These are phyloP conservation scores for Tragelaphus oryx DNA, from an alignment of 2,797 vertebrate species.

Conservation along the genomic window DNA sequence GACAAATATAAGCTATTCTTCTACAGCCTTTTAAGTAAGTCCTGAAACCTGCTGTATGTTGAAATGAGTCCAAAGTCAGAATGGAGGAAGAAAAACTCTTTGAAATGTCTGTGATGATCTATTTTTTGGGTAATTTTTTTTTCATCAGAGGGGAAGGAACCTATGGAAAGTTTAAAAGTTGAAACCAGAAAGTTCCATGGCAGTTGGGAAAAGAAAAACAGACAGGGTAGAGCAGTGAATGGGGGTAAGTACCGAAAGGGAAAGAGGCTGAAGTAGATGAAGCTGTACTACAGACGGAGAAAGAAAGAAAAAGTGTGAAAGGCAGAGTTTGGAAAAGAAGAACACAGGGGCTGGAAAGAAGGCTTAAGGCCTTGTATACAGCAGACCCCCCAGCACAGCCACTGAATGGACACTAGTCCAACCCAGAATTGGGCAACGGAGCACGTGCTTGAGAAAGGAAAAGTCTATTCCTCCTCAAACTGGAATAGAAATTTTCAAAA, in stretches of 20 bases:
- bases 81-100: constrained; percentile 25
- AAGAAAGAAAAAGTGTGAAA: background rate
- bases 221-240: background rate
- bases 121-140: background rate
- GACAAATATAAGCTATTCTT: background rate
- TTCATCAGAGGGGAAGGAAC: constrained; percentile 10
- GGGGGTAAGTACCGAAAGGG: background rate
- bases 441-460: constrained; percentile 43
- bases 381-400: constrained; percentile 17
- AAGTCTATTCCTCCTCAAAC: constrained; percentile 61
- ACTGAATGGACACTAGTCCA: constrained; percentile 50
- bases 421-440: constrained; percentile 46
- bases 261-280: background rate
- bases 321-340: background rate
- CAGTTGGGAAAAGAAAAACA: constrained; percentile 56
- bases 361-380: background rate
- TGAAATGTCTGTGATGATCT: constrained; percentile 11
- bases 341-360: background rate
- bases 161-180: constrained; percentile 55
- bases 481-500: constrained; percentile 66
- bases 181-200: constrained; percentile 61
- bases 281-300: background rate
- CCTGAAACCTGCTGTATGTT: constrained; percentile 10
- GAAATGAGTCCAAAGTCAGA: background rate
- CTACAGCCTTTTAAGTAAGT: background rate